Base-by-base conservation (phyloP, 1,140 invertebrate species). In the Apis dorsata region DNA sequence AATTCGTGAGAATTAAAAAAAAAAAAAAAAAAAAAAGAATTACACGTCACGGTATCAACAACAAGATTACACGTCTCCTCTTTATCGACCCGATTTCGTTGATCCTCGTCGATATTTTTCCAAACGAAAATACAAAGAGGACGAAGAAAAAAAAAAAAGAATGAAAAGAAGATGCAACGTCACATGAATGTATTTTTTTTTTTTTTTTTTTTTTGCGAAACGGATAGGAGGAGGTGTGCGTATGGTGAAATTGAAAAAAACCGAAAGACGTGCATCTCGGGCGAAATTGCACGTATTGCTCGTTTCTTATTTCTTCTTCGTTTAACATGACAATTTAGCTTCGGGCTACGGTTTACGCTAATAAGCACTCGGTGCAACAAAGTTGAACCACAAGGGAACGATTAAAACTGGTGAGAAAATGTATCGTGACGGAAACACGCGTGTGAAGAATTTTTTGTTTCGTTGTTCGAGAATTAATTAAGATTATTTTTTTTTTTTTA, bases 311-410 rank as follows among this genome's bases (percentile, higher is more conserved):
- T 65, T 62, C 49, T 24, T 49, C 60, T 21, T 13, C 44, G 60
- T 24, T 76, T 34, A 63, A 76, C 74, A 76, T 53, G 74, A 65
- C 60, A 76, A 63, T 62, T 75, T 28, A 15, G 59, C 74, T 53
- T 51, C 59, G n/a, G 74, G 74, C 60, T 63, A 21, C 59, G 12
- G 7, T 57, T 75, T 34, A 49, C n/a, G 9, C 28, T 75, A 75
- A 75, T 75, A 75, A 75, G 59, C 73, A 75, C 73, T 60, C 73
- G 19, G 34, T 21, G 19, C 73, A 62, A 75, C 73, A 62, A 62
- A 75, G 57, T 49, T 62, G 7, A 60, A 62, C 73, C 24, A 44
- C 21, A 75, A 62, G 19, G 15, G 59, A 44, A 8, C 73, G 73
- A 75, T 75, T 75, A 62, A 62, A 75, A 68, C 10, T 4, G 65